phyloP scores from a whole-genome alignment of 2,888 invertebrate genomes.

The Drosophila stalkeri region DNA sequence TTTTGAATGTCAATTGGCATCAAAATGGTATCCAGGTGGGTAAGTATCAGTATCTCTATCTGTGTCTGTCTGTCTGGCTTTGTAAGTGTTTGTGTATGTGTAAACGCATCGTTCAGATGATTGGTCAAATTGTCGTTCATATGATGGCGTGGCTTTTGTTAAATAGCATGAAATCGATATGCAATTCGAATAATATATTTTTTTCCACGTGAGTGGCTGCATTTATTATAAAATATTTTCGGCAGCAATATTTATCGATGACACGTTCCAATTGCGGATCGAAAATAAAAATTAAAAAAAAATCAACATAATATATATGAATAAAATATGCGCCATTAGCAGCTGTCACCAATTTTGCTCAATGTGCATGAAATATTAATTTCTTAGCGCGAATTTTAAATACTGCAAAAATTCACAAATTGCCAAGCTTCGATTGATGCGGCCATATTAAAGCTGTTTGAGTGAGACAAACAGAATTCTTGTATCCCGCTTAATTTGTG shows the following conservation, averaged over 20 bases:
- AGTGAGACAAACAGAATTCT: slow-evolving; percentile 8
- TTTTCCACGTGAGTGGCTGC: slow-evolving; percentile 58
- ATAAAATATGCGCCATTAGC: slow-evolving; percentile 4
- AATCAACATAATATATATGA: slow-evolving; percentile 20
- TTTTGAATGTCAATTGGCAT: slow-evolving; percentile 53
- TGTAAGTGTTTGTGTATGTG: slow-evolving; percentile 27
- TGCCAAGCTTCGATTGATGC: slow-evolving; percentile 20
- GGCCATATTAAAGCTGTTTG: slow-evolving; percentile 41
- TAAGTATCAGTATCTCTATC: slow-evolving; percentile 1
- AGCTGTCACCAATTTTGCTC: slow-evolving; percentile 50
- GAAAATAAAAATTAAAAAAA: slow-evolving; percentile 5
- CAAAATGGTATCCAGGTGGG: slow-evolving; percentile 14
- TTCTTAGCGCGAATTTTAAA: slow-evolving; percentile 38
- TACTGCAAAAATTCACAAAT: slow-evolving; percentile 26
- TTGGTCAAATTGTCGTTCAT: slow-evolving; percentile 63
- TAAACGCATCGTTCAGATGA: slow-evolving; percentile 71
- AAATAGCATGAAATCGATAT: slow-evolving; percentile 75
- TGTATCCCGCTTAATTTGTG: slow-evolving; percentile 68
- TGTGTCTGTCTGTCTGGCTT: not conserved
- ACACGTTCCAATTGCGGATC: slow-evolving; percentile 37
- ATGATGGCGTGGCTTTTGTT: slow-evolving; percentile 60
- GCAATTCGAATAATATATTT: slow-evolving; percentile 77
- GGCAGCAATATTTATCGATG: slow-evolving; percentile 15
- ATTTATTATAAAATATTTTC: slow-evolving; percentile 55
- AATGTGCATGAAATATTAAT: slow-evolving; percentile 71